Conservation (phyloP, 2,888 invertebrate genomes). For the Cheilosia urbana region DNA sequence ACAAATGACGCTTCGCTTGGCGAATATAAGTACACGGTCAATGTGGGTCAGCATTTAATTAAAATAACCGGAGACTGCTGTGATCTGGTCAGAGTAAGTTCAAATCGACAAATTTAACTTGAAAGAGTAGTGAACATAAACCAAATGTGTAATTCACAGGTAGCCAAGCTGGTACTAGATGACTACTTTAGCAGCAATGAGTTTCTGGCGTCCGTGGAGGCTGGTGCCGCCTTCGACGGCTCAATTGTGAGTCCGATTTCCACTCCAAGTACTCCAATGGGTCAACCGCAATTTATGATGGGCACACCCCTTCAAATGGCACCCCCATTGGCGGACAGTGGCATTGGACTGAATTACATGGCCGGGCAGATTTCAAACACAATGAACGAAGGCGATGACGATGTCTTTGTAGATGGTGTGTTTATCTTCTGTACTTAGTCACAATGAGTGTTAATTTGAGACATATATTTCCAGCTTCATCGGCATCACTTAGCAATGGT, state of each 20-base stretch:
- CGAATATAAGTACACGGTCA: slow-evolving; percentile 95
- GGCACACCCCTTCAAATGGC: slow-evolving; percentile 79
- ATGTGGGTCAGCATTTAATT: slow-evolving; percentile 91
- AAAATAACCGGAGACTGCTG: slow-evolving; percentile 94
- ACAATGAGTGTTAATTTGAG: background rate
- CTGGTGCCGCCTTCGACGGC: slow-evolving; percentile 83
- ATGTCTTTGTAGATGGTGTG: slow-evolving; percentile 81
- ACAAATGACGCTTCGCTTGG: slow-evolving; percentile 93
- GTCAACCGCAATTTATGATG: slow-evolving; percentile 80
- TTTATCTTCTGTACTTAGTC: background rate
- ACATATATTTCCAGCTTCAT: slow-evolving; percentile 66
- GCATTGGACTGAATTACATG: slow-evolving; percentile 83
- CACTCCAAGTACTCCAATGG: slow-evolving; percentile 82
- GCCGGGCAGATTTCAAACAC: slow-evolving; percentile 78
- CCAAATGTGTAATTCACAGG: slow-evolving; percentile 84
- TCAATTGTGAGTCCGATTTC: slow-evolving; percentile 81
- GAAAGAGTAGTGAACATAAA: background rate
- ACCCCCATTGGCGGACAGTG: slow-evolving; percentile 82
- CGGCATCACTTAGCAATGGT: slow-evolving; percentile 79
- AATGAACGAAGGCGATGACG: slow-evolving; percentile 82
- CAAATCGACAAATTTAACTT: background rate
- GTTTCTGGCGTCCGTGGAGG: slow-evolving; percentile 83
- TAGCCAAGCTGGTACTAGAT: slow-evolving; percentile 93
- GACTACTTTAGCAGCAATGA: slow-evolving; percentile 89
- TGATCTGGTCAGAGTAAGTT: slow-evolving; percentile 91